Evolutionary conservation across 2,113 vertebrate species (phyloP).

Genomic region (Phainopepla nitens): DNA sequence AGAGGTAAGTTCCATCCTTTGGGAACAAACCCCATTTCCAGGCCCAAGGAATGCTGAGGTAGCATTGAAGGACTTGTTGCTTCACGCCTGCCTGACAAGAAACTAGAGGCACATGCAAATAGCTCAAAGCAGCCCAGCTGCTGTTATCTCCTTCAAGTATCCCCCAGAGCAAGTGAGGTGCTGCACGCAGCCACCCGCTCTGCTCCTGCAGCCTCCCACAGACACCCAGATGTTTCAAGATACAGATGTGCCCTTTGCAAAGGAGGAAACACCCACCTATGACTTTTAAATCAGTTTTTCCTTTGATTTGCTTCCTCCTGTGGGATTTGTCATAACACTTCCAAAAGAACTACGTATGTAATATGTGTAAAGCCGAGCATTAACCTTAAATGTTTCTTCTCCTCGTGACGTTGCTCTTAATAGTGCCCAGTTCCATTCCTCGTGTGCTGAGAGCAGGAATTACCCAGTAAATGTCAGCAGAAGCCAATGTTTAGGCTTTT

Average conservation of each 20-base stretch:
- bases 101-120: neutral
- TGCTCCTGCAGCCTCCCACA: neutral
- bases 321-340: neutral
- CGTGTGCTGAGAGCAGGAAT: neutral
- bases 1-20: neutral
- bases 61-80: neutral
- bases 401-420: neutral
- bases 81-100: neutral
- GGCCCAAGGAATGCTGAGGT: neutral
- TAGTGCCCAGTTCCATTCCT: neutral
- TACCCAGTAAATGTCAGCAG: neutral
- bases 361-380: neutral
- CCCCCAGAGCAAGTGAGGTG: neutral
- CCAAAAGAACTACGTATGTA: rapidly evolving
- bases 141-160: neutral
- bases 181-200: rapidly evolving
- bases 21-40: neutral
- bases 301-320: neutral
- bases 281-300: neutral
- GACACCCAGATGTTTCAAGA: neutral
- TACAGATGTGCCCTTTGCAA: neutral
- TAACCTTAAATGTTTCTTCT: neutral
- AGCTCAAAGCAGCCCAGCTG: neutral
- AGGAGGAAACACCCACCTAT: neutral
- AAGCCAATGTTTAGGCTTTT: neutral